Evolutionary conservation across 2,797 vertebrate genomes (phyloP).

Genomic region (Pipistrellus nathusii): DNA sequence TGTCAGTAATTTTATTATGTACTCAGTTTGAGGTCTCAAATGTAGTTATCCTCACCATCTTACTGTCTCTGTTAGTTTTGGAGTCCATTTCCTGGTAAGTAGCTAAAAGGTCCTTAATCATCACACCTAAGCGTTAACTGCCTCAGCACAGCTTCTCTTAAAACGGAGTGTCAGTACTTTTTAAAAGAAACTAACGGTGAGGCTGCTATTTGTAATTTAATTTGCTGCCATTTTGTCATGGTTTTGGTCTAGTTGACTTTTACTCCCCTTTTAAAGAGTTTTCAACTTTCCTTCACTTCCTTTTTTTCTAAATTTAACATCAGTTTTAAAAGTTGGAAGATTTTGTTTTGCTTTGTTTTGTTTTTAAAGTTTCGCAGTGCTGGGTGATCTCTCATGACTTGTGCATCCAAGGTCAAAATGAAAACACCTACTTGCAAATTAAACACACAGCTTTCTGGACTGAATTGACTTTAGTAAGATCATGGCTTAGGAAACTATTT

Average conservation of each 20-base stretch:
- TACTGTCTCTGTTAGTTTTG: constrained; percentile 84
- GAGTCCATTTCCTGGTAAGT: constrained; percentile 78
- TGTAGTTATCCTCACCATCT: constrained; percentile 87
- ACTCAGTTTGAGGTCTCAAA: constrained; percentile 81
- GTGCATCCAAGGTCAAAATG: constrained; percentile 65
- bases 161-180: constrained; percentile 36
- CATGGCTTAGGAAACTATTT: constrained; percentile 17
- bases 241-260: constrained; percentile 49
- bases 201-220: neutral
- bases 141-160: constrained; percentile 70
- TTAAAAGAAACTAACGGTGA: neutral
- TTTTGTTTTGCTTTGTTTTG: constrained; percentile 27
- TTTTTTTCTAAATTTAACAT: constrained; percentile 47
- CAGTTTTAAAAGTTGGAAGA: constrained; percentile 31
- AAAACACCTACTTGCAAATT: constrained; percentile 1
- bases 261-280: neutral
- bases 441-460: neutral
- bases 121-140: constrained; percentile 68
- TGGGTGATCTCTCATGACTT: constrained; percentile 24
- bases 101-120: constrained; percentile 65
- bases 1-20: constrained; percentile 81
- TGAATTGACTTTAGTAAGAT: constrained; percentile 14
- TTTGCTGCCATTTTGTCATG: neutral
- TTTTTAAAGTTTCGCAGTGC: constrained; percentile 42
- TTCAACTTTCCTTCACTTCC: neutral